phyloP scores from a whole-genome alignment of 2,113 vertebrate genomes.

The Pluvialis apricaria region DNA sequence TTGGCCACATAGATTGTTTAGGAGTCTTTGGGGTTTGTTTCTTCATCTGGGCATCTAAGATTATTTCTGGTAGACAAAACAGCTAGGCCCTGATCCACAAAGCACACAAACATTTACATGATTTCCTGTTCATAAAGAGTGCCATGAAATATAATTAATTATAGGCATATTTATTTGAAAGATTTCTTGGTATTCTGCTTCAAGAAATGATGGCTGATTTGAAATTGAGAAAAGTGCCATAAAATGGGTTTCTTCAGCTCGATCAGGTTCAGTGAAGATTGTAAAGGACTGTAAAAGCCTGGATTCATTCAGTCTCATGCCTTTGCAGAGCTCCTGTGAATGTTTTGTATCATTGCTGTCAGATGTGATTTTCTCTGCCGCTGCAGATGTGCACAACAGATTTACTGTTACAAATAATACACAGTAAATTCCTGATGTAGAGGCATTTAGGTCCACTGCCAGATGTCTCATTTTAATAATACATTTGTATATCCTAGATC shows the following conservation, averaged over 20 bases:
- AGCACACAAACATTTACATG: neutral
- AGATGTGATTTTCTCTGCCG: constrained; percentile 42
- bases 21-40: neutral
- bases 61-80: neutral
- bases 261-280: constrained; percentile 34
- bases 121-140: constrained; percentile 1
- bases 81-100: neutral
- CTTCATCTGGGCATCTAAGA: neutral
- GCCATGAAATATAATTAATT: neutral
- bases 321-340: constrained; percentile 41
- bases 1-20: neutral
- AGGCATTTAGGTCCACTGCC: constrained; percentile 36
- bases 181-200: neutral
- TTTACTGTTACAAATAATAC: constrained; percentile 54
- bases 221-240: constrained; percentile 23
- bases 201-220: neutral
- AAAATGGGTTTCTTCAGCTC: constrained; percentile 37
- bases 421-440: constrained; percentile 59
- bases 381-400: constrained; percentile 53
- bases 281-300: constrained; percentile 50
- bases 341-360: constrained; percentile 55
- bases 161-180: constrained; percentile 3
- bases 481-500: constrained; percentile 43
- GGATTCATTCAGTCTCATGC: constrained; percentile 32
- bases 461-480: constrained; percentile 67